These are phyloP conservation scores for Varroa destructor DNA, from an alignment of 1,140 invertebrate genomes.

Conservation along the genomic window DNA sequence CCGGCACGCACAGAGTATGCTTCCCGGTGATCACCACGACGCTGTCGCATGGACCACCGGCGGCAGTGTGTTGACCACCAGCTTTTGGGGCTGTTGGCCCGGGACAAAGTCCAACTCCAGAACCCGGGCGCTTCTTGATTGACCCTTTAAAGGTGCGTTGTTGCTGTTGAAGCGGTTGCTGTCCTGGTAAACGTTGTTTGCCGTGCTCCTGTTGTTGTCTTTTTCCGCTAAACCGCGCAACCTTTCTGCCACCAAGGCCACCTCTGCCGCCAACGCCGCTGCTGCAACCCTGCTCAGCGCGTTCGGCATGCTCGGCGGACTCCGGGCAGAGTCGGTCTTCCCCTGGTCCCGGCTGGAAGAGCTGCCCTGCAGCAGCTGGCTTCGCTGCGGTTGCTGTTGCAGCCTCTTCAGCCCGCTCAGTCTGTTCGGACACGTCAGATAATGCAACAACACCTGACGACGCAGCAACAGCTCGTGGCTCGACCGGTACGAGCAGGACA, in stretches of 20 bases:
- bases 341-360: no score
- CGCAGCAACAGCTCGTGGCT: not conserved
- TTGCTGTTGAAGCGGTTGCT: not conserved
- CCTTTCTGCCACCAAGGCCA: not conserved
- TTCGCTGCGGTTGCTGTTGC: no score
- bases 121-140: no score
- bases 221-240: slow-evolving; percentile 6
- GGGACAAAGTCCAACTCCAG: no score
- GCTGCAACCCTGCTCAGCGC: not conserved
- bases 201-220: not conserved
- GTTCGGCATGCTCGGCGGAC: no score
- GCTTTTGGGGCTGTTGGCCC: no score
- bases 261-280: slow-evolving; percentile 8
- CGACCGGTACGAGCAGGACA: slow-evolving; percentile 6
- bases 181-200: not conserved
- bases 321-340: no score
- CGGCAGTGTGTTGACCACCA: no score
- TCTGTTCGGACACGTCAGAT: no score
- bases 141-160: no score
- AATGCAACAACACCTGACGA: not conserved
- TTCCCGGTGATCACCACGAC: slow-evolving; percentile 25
- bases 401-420: no score
- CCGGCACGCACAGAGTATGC: slow-evolving; percentile 25
- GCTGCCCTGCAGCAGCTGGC: no score
- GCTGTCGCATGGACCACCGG: slow-evolving; percentile 2